Percentiles rank a stretch among this genome's conserved stretches.
Evolutionary conservation across 2,797 vertebrate species (phyloP).

Genomic region (Rhyacichthys aspro): DNA sequence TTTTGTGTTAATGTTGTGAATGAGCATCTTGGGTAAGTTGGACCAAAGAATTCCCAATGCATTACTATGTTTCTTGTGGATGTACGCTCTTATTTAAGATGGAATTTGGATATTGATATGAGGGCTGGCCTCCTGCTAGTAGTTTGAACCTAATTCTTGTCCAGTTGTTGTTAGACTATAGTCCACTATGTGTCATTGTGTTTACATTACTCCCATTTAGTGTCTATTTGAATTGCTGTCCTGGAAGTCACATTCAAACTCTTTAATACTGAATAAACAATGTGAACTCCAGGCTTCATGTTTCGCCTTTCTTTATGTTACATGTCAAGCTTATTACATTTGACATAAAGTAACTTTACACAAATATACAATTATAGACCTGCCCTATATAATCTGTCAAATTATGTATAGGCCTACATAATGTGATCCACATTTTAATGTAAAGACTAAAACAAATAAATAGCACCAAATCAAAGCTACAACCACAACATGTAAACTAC

Average conservation of each 20-base stretch:
- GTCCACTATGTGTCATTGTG: conserved; percentile 72
- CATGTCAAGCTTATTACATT: conserved; percentile 13
- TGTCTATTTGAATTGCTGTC: conserved; percentile 65
- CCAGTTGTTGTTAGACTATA: conserved; percentile 59
- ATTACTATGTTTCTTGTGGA: conserved; percentile 29
- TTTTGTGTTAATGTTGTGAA: not conserved
- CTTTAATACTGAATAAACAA: conserved; percentile 78
- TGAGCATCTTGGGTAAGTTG: not conserved
- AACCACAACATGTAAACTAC: no score
- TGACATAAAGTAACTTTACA: conserved; percentile 1
- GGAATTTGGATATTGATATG: conserved; percentile 36
- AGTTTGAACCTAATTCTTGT: conserved; percentile 17
- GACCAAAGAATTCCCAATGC: conserved; percentile 37
- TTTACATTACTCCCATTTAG: conserved; percentile 71
- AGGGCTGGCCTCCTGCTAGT: conserved; percentile 45
- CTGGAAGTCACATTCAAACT: conserved; percentile 67
- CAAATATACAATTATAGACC: conserved; percentile 6
- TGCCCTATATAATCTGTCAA: not conserved
- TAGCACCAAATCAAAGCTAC: no score
- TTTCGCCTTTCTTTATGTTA: conserved; percentile 23
- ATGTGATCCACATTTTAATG: no score
- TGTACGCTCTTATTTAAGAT: conserved; percentile 35
- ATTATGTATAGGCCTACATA: not conserved
- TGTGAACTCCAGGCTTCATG: conserved; percentile 68
- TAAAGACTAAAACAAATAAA: no score